A percentile compares a stretch with the other conserved stretches of the same genome.
These are phyloP conservation scores for Sebastes fasciatus DNA, from an alignment of 2,113 vertebrate species.

Conservation along the genomic window DNA sequence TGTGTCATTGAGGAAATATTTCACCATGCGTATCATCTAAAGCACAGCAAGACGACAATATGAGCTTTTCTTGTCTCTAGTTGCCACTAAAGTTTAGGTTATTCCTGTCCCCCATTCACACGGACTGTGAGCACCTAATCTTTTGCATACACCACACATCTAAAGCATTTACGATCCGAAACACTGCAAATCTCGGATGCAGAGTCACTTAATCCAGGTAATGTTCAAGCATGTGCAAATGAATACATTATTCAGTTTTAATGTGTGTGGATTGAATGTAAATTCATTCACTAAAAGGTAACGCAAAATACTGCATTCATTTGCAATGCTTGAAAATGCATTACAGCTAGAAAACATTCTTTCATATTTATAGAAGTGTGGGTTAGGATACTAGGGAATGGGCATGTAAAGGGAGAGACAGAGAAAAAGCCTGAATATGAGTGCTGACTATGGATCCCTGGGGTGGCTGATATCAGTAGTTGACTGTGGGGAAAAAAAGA, in stretches of 20 bases:
- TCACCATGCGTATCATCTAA: background rate
- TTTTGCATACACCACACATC: slow-evolving; percentile 26
- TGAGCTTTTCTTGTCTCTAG: slow-evolving; percentile 10
- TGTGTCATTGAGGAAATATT: slow-evolving; percentile 18
- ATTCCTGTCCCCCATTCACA: slow-evolving; percentile 8
- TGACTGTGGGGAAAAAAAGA: slow-evolving; percentile 30
- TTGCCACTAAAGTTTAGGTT: slow-evolving; percentile 25
- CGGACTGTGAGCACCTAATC: slow-evolving; percentile 21
- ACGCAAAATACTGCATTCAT: slow-evolving; percentile 43
- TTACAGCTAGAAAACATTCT: slow-evolving; percentile 31
- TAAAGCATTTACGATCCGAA: slow-evolving; percentile 38
- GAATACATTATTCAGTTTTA: slow-evolving; percentile 54
- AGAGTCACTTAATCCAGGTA: slow-evolving; percentile 52
- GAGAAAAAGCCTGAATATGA: slow-evolving; percentile 36
- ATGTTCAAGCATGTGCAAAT: slow-evolving; percentile 46
- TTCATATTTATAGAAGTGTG: slow-evolving; percentile 28
- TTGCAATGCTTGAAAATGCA: slow-evolving; percentile 40
- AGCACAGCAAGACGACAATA: slow-evolving; percentile 23
- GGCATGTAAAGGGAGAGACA: slow-evolving; percentile 41
- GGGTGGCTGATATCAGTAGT: slow-evolving; percentile 56
- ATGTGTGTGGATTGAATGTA: slow-evolving; percentile 62
- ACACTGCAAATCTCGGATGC: slow-evolving; percentile 28
- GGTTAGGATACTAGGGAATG: slow-evolving; percentile 36
- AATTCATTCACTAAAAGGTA: slow-evolving; percentile 45
- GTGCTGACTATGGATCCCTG: slow-evolving; percentile 67